Base-by-base conservation (phyloP, 2,797 vertebrate genomes). In the Alcedo quadribrachys region DNA sequence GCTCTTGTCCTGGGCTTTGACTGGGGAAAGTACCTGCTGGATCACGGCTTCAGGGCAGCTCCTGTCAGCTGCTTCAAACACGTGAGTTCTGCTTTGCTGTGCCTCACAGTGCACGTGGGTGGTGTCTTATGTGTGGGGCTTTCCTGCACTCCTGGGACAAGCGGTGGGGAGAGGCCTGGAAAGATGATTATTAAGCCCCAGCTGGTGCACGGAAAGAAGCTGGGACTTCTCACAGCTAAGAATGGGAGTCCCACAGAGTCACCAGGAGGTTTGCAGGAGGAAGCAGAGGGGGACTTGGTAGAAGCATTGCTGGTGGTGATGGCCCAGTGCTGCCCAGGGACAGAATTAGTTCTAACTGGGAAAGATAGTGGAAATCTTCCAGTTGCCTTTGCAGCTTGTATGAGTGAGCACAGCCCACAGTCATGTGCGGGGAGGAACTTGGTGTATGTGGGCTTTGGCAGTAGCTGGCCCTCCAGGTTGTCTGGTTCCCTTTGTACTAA, bases 21-120 rank as follows among this genome's bases (percentile, higher is more conserved):
- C 51, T 99, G 99, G 99, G 99, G 98, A 9, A 76, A 96, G 45
- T 99, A 99, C 94, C 95, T 99, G 90, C 98, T 98, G 91, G 98
- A 98, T 57, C 98, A 98, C 17, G 97, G 97, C n/a, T 98, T 98
- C 96, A 92, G 98, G 81, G 98, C 98, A 50, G 98, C 98, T 12
- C 97, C 99, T 1, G 99, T 99, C 73, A 98, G 98, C 96, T 99
- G 99, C 97, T 99, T 99, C 95, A 98, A 98, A 98, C 99, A 99
- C 0, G 99, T 99, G 96, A 99, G 99, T 98, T 69, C 6, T 75
- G 12, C n/a, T 80, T 89, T 42, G 35, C 37, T 46, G 9, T 60
- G 58, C 24, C 5, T 87, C 2, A 2, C 13, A 10, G 66, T 35
- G 32, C 3, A 4, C 6, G 0, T 3, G 5, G 57, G 45, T 4